Percentiles rank a stretch among this genome's conserved stretches.
Evolutionary conservation across 2,797 vertebrate species (phyloP).

Genomic region (Rhodeus uyekii): DNA sequence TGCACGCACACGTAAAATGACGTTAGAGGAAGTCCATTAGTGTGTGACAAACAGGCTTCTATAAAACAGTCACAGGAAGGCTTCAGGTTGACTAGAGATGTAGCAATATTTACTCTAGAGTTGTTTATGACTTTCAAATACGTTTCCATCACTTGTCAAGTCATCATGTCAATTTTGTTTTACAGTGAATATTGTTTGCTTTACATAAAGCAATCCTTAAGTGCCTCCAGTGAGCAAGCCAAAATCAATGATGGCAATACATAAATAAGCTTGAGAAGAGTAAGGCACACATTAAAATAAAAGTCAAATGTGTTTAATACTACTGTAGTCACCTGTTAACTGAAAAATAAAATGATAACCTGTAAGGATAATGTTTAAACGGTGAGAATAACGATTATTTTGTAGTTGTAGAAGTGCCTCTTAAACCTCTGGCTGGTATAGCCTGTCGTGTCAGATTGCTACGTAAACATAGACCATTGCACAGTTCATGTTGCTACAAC

Average conservation of each 20-base stretch:
- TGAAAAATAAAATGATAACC: neutral
- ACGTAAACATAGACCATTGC: neutral
- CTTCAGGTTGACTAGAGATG: slow-evolving; percentile 6
- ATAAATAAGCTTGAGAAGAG: neutral
- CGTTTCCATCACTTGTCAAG: neutral
- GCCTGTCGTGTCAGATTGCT: neutral
- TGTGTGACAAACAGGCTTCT: neutral
- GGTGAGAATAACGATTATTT: neutral
- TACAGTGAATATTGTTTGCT: neutral
- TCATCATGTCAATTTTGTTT: neutral
- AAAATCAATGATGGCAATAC: neutral
- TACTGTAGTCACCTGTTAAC: neutral
- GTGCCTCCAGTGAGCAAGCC: neutral
- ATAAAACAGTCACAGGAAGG: neutral
- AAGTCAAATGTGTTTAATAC: neutral
- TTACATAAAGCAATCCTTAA: neutral
- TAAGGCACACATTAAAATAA: neutral
- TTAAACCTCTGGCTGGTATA: neutral
- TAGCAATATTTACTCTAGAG: neutral
- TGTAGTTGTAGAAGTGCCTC: neutral
- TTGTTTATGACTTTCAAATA: neutral
- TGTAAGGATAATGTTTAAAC: neutral
- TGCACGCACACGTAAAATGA: slow-evolving; percentile 15
- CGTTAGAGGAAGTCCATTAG: neutral
- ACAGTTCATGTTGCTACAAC: slow-evolving; percentile 4